Evolutionary conservation across 2,797 vertebrate genomes (phyloP), one percentile per base, ranked within the genome.

Genomic region (Sciurus vulgaris): DNA sequence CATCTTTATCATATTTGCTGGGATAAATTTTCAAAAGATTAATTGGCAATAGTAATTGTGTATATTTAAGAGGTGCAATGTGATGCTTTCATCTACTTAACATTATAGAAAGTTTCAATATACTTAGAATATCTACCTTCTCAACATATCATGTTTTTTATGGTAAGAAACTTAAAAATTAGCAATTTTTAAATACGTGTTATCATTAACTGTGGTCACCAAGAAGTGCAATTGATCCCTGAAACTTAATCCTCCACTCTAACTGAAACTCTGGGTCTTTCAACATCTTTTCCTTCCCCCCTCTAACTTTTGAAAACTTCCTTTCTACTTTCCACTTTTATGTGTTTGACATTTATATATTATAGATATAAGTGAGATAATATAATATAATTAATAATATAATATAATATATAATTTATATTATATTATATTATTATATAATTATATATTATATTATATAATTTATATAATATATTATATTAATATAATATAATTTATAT

Each of bases 1-100:
- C 15, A 83, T 81, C 79, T 82, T 92, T 78, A 24, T 94, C 93
- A 70, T 44, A 84, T 2, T 47, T 69, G 17, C 56, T 86, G 56
- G 6, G 5, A 59, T 70, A 3, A 47, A 86, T 30, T 47, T 74
- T 74, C 13, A 44, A 26, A 73, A 73, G 13, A 26, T 28, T 74
- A 74, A 30, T 44, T 47, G 12, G 14, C 38, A 33, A 65, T 15
- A 44, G 26, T 47, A 28, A 73, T 44, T 73, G 26, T 44, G 7
- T 28, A 2, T 73, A 73, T 73, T 70, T 70, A 41, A 41, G 35
- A 38, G 41, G 38, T 74, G 26, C 11, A 74, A 28, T 47, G 4
- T 89, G 35, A 24, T 56, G 12, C 14, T 38, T 44, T 54, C 30
- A 70, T 90, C 5, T 69, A n/a, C 22, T 33, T 41, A n/a, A 69